Base-by-base conservation (phyloP, 2,113 vertebrate genomes). In the Lynx canadensis region DNA sequence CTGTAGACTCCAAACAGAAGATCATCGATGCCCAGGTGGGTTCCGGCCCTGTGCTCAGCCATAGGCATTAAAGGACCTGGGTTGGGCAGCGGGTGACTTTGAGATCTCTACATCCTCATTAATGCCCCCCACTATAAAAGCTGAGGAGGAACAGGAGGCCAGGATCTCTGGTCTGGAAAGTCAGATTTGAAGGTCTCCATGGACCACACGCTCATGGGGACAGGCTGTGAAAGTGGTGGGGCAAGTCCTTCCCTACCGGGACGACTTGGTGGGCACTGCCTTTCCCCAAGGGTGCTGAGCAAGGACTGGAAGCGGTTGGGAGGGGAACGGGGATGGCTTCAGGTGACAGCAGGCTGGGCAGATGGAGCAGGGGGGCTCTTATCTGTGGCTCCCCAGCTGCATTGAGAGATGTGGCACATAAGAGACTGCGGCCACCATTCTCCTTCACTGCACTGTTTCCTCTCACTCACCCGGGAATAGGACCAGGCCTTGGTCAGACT, bases 1-100 rank as follows among this genome's bases (percentile, higher is more conserved):
- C 99, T 0, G 99, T 99, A 12, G 99, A 99, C 98, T 99, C 99
- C 92, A 99, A 99, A 71, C 99, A 99, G 99, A 99, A 99, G 99
- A 99, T 99, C 97, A 99, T 99, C 0, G 99, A 99, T 78, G 99
- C 99, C 84, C 99, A 99, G 99, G 99, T 99, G 94, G 97, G 52
- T 45, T 36, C 41, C 36, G 27, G 87, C 88, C 41, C 63, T 71
- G 31, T 1, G 73, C 14, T 25, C 18, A 16, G 38, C 94, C 18
- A 1, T 27, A n/a, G 78, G 41, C 52, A 3, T 55, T 27, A 23
- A 3, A 27, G 90, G 92, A 38, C 89, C 7, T 71, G 48, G 88
- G 81, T 0, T 50, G 25, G 74, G 92, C 71, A 33, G 41, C 4
- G 63, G 41, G 29, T 27, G 68, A 66, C 66, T 38, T 45, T 33